Base-by-base conservation (phyloP, 2,888 invertebrate species). In the Amitus sp. region DNA sequence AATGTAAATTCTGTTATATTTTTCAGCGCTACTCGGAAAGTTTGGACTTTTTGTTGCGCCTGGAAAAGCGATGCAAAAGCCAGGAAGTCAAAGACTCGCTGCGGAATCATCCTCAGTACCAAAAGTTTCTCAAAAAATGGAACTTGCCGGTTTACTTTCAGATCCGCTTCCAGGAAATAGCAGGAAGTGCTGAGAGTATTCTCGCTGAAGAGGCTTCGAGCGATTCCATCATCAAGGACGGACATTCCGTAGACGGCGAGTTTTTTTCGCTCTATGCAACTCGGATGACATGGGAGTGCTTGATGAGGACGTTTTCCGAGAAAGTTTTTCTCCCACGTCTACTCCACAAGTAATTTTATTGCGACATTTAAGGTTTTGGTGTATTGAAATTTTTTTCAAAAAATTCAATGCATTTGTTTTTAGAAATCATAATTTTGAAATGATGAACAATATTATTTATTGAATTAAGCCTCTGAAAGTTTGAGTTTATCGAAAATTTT, bases 141-240 rank as follows among this genome's bases (percentile, higher is more conserved):
- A 97, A 96, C 83, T 85, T 97, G 47, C 93, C 95, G 9, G 96
- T 98, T n/a, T 98, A 98, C 83, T 97, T 95, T 82, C 96, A 97
- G 84, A 93, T 95, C 69, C 87, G 95, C 68, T 96, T 95, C 84
- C 96, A 96, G 85, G 94, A 96, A 84, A 93, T 97, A 77, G 95
- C 94, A 50, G 91, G 92, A 68, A 84, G 65, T 2, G 72, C 80
- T 15, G 83, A 83, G 47, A 71, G 72, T 28, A 60, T 70, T 17
- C 65, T 80, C 23, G 72, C 57, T 20, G 73, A 72, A 39, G 58
- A 74, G 42, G 78, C 85, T 56, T 74, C 74, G 27, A 67, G 69
- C 3, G 37, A 66, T 2, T 77, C 74, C 1, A 66, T 80, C 23
- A 71, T 69, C 59, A 76, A 66, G 39, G 72, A 62, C 50, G 57